Evolutionary conservation across 1,140 invertebrate species (phyloP), one percentile per base, ranked within the genome.

Genomic region (Trigoniulus corallinus): DNA sequence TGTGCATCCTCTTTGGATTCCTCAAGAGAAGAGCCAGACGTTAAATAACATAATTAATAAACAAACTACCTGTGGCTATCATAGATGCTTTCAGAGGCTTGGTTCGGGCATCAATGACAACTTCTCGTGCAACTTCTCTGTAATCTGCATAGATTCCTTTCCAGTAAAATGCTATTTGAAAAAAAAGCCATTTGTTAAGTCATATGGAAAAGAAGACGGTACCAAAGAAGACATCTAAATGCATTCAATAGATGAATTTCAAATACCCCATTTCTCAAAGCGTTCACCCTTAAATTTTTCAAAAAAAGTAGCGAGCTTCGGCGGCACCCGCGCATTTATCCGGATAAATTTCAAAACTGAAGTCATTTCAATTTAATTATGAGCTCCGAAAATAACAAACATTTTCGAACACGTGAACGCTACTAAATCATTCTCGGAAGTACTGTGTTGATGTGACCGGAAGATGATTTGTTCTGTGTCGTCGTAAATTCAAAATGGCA

Each of bases 121-220:
- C 62, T 40, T 72, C 68, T n/a, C 56, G 3, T 18, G 58, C 63
- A 18, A 67, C 69, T 27, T 55, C 57, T 58, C 62, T 65, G 58
- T 72, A 72, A 56, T 72, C 70, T 47, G 49, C 52, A 42, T 54
- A 60, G 20, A 71, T 56, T 25, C 47, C 60, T 45, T 58, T 59
- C 52, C 57, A 60, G 50, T 50, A 61, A 15, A 41, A 10, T 12
- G 44, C 57, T 58, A 43, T 45, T 1, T 39, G 37, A 7, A 46
- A 21, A 46, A 15, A 46, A 24, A 10, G 12, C 18, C 4, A 24
- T 50, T 2, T n/a, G 7, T 7, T n/a, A 48, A 45, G 20, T 12
- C 20, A 10, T n/a, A n/a, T n/a, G n/a, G n/a, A n/a, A n/a, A n/a
- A n/a, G n/a, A n/a, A n/a, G n/a, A n/a, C n/a, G n/a, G n/a, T n/a